phyloP scores from a whole-genome alignment of 2,888 invertebrate genomes.

The Ommatoiulus sabulosus region DNA sequence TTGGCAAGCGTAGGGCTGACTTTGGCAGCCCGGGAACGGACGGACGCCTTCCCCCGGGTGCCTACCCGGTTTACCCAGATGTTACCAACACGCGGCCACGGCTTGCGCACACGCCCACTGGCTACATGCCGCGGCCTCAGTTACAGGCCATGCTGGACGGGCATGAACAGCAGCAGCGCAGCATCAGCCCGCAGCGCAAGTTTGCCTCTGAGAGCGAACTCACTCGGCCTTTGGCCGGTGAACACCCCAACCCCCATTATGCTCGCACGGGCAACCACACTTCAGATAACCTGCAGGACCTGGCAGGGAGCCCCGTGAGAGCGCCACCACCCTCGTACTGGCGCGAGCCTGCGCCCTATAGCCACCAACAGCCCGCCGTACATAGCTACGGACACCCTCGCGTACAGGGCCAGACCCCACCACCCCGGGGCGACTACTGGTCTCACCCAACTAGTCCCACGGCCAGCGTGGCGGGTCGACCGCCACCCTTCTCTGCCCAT shows the following conservation, averaged over 20 bases:
- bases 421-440: conserved; percentile 69
- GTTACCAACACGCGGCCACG: conserved; percentile 51
- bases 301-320: conserved; percentile 81
- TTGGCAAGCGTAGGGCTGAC: conserved; percentile 47
- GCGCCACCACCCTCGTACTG: background rate
- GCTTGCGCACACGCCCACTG: background rate
- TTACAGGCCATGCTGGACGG: conserved; percentile 56
- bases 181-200: conserved; percentile 77
- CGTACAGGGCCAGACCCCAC: conserved; percentile 2
- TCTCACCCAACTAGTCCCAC: conserved; percentile 82
- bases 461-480: conserved; percentile 52
- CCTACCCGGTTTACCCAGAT: conserved; percentile 45
- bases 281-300: conserved; percentile 83
- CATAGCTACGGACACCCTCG: conserved; percentile 25
- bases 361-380: conserved; percentile 50
- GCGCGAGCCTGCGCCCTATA: conserved; percentile 35
- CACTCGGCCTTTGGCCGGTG: conserved; percentile 70
- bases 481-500: conserved; percentile 70
- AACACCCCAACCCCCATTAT: conserved; percentile 71
- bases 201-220: conserved; percentile 87
- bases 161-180: conserved; percentile 64
- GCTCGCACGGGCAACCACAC: conserved; percentile 59
- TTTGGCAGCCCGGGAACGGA: conserved; percentile 47
- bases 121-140: conserved; percentile 57
- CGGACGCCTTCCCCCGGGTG: background rate